A percentile compares a stretch with the other conserved stretches of the same genome.
These are phyloP conservation scores for Pholis gunnellus DNA, from an alignment of 2,113 vertebrate species.

Conservation along the genomic window DNA sequence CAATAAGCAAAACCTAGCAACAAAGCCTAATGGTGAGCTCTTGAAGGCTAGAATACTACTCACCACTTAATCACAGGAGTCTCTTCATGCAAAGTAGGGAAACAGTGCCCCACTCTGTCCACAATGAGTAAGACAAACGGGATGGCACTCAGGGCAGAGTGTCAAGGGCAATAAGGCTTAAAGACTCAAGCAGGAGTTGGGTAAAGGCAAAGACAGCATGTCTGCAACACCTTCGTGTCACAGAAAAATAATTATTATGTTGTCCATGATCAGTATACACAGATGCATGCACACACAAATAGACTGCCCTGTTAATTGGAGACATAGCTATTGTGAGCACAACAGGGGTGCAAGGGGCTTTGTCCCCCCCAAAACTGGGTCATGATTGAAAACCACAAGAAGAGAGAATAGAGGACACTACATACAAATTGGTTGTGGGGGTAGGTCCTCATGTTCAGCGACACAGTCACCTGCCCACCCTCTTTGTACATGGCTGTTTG, in stretches of 20 bases:
- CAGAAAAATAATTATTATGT: slow-evolving; percentile 55
- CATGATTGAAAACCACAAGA: slow-evolving; percentile 69
- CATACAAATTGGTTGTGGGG: slow-evolving; percentile 46
- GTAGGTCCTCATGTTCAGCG: slow-evolving; percentile 4
- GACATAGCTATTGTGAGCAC: slow-evolving; percentile 56
- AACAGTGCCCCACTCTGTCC: slow-evolving; percentile 73
- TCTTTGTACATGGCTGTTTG: slow-evolving; percentile 75
- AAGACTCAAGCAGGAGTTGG: slow-evolving; percentile 56
- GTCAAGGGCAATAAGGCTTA: slow-evolving; percentile 67
- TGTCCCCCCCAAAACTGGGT: slow-evolving; percentile 67
- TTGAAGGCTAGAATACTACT: background rate
- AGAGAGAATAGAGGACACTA: slow-evolving; percentile 52
- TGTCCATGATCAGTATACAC: slow-evolving; percentile 52
- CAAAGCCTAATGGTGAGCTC: slow-evolving; percentile 18
- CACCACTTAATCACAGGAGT: background rate
- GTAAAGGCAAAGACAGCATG: slow-evolving; percentile 54
- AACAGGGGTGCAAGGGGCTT: slow-evolving; percentile 60
- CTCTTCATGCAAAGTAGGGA: slow-evolving; percentile 33
- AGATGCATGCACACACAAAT: slow-evolving; percentile 50
- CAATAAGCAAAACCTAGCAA: slow-evolving; percentile 37
- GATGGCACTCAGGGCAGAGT: background rate
- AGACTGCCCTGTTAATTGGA: slow-evolving; percentile 56
- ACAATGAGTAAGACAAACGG: slow-evolving; percentile 20
- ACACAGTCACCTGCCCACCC: slow-evolving; percentile 64
- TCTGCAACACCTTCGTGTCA: slow-evolving; percentile 65